Percentiles rank a stretch among this genome's conserved stretches.
phyloP scores from a whole-genome alignment of 2,113 vertebrate genomes.

The Takifugu bimaculatus region DNA sequence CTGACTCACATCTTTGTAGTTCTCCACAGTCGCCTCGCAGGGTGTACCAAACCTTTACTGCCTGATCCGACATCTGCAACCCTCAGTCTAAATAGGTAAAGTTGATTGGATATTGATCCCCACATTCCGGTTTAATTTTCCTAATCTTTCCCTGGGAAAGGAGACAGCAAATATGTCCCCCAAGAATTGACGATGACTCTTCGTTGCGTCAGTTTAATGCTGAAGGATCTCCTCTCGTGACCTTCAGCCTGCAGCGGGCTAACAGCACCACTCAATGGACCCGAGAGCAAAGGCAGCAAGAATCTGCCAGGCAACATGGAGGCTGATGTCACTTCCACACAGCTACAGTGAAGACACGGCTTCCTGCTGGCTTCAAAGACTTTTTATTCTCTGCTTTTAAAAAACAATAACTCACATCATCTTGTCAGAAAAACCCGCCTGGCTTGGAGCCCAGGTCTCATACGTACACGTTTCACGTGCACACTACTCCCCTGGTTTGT shows the following conservation, averaged over 20 bases:
- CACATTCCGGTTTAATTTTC: conserved; percentile 18
- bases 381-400: conserved; percentile 50
- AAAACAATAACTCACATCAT: conserved; percentile 50
- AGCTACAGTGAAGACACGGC: background rate
- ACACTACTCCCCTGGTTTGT: conserved; percentile 29
- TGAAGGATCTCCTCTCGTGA: conserved; percentile 29
- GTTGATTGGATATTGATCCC: conserved; percentile 64
- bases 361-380: conserved; percentile 12
- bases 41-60: background rate
- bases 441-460: conserved; percentile 46
- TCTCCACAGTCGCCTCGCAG: conserved; percentile 2
- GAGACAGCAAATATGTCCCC: conserved; percentile 29
- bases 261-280: conserved; percentile 61
- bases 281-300: conserved; percentile 5
- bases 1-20: conserved; percentile 26
- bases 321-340: background rate
- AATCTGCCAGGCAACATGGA: background rate
- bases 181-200: conserved; percentile 21
- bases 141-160: conserved; percentile 23
- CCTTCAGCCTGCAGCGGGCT: conserved; percentile 31
- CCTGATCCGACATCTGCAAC: conserved; percentile 22
- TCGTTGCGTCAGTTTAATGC: conserved; percentile 35
- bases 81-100: conserved; percentile 61
- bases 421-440: conserved; percentile 39
- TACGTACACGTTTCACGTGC: conserved; percentile 16